phyloP scores from a whole-genome alignment of 1,140 invertebrate species.

The Nephotettix cincticeps region DNA sequence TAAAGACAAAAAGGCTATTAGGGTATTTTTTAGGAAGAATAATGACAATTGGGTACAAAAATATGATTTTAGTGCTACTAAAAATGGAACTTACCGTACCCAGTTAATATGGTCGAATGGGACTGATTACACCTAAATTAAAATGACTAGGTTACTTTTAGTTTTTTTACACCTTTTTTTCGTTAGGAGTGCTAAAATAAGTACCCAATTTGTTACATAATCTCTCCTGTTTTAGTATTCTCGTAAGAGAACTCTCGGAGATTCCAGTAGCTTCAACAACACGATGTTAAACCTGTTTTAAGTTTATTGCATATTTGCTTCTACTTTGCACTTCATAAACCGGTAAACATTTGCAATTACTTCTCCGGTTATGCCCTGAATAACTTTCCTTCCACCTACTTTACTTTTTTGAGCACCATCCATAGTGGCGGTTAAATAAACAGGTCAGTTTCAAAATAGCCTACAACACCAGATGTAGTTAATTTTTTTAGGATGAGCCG shows the following conservation, averaged over 20 bases:
- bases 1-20: no score
- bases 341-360: constrained; percentile 23
- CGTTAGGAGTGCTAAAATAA: constrained; percentile 20
- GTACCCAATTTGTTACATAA: not conserved
- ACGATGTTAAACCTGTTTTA: constrained; percentile 16
- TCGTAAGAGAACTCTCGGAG: constrained; percentile 3
- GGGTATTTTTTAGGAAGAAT: no score
- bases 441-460: no score
- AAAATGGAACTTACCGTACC: no score
- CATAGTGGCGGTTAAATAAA: no score
- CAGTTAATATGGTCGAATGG: no score
- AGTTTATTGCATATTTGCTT: not conserved
- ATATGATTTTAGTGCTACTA: no score
- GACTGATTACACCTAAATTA: constrained; percentile 18
- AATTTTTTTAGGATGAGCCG: no score
- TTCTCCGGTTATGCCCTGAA: constrained; percentile 22
- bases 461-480: no score
- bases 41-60: no score
- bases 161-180: not conserved
- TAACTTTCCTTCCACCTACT: constrained; percentile 19
- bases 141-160: constrained; percentile 1
- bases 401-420: not conserved
- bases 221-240: constrained; percentile 13
- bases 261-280: constrained; percentile 24
- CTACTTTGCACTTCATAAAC: constrained; percentile 25